phyloP scores from a whole-genome alignment of 2,888 invertebrate genomes.

The Megastigmus dorsalis region DNA sequence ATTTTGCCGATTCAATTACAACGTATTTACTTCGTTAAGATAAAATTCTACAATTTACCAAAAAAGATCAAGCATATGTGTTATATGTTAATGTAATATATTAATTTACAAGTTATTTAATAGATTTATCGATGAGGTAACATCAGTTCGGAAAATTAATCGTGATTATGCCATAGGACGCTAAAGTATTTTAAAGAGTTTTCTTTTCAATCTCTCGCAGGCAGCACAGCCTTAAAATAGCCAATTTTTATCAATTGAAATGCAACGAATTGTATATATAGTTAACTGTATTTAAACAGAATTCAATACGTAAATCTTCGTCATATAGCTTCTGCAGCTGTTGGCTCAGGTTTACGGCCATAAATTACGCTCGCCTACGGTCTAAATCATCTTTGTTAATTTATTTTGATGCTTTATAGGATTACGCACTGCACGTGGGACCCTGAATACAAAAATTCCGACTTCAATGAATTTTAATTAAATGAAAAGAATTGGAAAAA shows the following conservation, averaged over 20 bases:
- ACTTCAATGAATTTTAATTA: slow-evolving; percentile 36
- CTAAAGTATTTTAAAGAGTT: no score
- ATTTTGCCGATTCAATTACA: no score
- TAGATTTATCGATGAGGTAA: neutral
- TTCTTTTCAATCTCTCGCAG: no score
- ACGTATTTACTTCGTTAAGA: no score
- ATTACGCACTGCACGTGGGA: neutral
- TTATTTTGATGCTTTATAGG: slow-evolving; percentile 34
- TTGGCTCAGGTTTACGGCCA: slow-evolving; percentile 18
- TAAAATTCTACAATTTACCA: no score
- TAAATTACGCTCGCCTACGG: slow-evolving; percentile 21
- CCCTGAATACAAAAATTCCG: slow-evolving; percentile 18
- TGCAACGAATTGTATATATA: slow-evolving; percentile 27
- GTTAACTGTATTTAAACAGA: neutral
- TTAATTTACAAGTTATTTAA: neutral
- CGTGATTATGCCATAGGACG: no score
- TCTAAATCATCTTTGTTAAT: slow-evolving; percentile 45
- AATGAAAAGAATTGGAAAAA: slow-evolving; percentile 1
- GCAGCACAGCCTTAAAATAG: neutral
- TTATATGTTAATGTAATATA: no score
- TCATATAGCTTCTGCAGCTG: slow-evolving; percentile 41
- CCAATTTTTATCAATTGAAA: slow-evolving; percentile 29
- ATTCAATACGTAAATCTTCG: slow-evolving; percentile 44
- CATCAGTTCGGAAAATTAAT: no score
- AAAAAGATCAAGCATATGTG: no score